Evolutionary conservation across 2,888 invertebrate species (phyloP).

Genomic region (Cabera pusaria): DNA sequence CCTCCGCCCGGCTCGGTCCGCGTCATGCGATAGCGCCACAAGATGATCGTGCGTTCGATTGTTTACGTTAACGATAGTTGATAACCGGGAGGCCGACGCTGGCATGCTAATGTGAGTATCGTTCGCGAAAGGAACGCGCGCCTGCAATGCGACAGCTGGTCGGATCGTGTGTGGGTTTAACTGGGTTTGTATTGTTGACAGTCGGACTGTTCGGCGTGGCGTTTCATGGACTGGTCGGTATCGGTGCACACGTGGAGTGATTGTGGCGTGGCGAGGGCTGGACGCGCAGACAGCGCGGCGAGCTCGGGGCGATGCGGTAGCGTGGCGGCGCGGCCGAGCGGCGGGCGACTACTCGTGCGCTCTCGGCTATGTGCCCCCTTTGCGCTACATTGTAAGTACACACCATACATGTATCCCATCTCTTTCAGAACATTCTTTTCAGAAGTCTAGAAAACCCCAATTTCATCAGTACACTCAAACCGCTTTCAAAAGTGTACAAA

Average conservation of each 20-base stretch:
- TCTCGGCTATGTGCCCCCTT: slow-evolving; percentile 82
- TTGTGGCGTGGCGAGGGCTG: slow-evolving; percentile 61
- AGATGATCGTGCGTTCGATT: slow-evolving; percentile 72
- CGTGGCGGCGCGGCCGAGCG: slow-evolving; percentile 73
- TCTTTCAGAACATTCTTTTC: too few species aligned
- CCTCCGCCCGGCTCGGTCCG: slow-evolving; percentile 64
- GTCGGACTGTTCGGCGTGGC: slow-evolving; percentile 75
- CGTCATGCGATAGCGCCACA: slow-evolving; percentile 66
- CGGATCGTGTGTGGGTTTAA: slow-evolving; percentile 31
- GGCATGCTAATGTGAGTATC: slow-evolving; percentile 82
- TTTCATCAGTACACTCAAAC: too few species aligned
- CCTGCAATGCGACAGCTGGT: slow-evolving; percentile 78
- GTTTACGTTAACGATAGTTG: slow-evolving; percentile 79
- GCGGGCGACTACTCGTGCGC: slow-evolving; percentile 72
- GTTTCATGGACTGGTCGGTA: slow-evolving; percentile 62
- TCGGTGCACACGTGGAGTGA: slow-evolving; percentile 41
- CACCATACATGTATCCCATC: too few species aligned
- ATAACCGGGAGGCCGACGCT: slow-evolving; percentile 75
- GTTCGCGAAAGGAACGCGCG: slow-evolving; percentile 21
- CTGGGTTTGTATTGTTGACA: slow-evolving; percentile 59
- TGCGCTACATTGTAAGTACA: slow-evolving; percentile 79
- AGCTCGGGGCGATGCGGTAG: slow-evolving; percentile 36
- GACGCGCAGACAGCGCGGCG: slow-evolving; percentile 25
- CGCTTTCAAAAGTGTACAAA: too few species aligned
- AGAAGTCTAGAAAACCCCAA: too few species aligned